phyloP scores from a whole-genome alignment of 1,140 invertebrate species.

The Zaprionus inermis region DNA sequence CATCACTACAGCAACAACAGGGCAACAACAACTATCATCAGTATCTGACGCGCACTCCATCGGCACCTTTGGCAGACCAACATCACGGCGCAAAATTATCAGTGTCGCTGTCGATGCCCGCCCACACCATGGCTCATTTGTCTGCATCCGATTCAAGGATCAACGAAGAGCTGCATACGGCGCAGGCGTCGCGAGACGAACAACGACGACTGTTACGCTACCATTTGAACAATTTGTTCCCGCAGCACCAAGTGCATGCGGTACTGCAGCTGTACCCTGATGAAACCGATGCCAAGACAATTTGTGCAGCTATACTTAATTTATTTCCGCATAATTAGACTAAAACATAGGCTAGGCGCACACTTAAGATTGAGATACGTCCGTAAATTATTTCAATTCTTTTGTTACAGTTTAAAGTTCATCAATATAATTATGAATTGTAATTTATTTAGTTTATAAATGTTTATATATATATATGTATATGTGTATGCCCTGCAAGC shows the following conservation, averaged over 20 bases:
- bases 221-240: slow-evolving; percentile 94
- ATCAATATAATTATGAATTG: slow-evolving; percentile 64
- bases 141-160: slow-evolving; percentile 88
- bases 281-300: slow-evolving; percentile 93
- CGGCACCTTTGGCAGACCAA: slow-evolving; percentile 87
- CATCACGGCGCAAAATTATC: slow-evolving; percentile 67
- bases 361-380: slow-evolving; percentile 32
- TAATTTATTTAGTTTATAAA: slow-evolving; percentile 50
- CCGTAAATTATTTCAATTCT: slow-evolving; percentile 50
- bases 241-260: slow-evolving; percentile 92
- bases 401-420: slow-evolving; percentile 58
- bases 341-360: slow-evolving; percentile 51
- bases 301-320: slow-evolving; percentile 93
- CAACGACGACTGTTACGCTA: slow-evolving; percentile 91
- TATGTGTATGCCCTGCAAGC: slow-evolving; percentile 19
- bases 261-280: slow-evolving; percentile 94
- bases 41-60: slow-evolving; percentile 90
- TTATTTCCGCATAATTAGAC: slow-evolving; percentile 87
- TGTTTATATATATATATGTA: slow-evolving; percentile 37
- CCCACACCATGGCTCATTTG: slow-evolving; percentile 67
- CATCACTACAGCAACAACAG: slow-evolving; percentile 41
- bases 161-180: slow-evolving; percentile 85
- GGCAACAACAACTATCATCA: slow-evolving; percentile 71
- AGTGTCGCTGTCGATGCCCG: slow-evolving; percentile 86
- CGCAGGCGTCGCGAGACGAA: slow-evolving; percentile 86